Conservation (phyloP, 2,797 vertebrate genomes). For the Morelia viridis region DNA sequence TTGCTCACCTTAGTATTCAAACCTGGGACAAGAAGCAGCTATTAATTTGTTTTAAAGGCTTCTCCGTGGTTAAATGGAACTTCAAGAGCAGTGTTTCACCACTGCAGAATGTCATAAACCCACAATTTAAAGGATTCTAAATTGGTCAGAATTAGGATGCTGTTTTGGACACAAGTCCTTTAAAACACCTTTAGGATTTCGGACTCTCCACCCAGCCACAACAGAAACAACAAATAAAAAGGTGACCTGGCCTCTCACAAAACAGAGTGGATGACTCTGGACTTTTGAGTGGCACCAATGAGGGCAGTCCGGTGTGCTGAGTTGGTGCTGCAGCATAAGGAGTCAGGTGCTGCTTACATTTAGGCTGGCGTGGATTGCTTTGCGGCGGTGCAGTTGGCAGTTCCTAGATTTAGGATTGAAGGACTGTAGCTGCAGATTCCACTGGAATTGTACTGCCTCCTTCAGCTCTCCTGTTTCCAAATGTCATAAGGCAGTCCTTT, state of each 20-base stretch:
- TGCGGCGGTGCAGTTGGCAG: not conserved
- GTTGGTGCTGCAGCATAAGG: not conserved
- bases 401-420: not conserved
- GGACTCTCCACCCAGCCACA: not conserved
- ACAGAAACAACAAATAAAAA: not conserved
- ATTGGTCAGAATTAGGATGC: constrained; percentile 48
- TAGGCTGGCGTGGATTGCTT: not conserved
- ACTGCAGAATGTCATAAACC: constrained; percentile 64
- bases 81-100: constrained; percentile 63
- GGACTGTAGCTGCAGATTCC: not conserved
- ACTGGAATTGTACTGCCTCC: not conserved
- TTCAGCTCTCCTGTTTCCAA: not conserved
- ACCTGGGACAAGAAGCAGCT: not conserved
- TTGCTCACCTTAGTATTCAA: not conserved
- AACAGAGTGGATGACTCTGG: too few relatives aligned
- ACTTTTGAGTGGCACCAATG: not conserved
- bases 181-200: not conserved
- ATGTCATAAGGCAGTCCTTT: not conserved
- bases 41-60: constrained; percentile 23
- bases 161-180: constrained; percentile 29
- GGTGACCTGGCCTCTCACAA: not conserved
- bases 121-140: constrained; percentile 49
- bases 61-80: constrained; percentile 59
- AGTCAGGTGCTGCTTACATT: not conserved
- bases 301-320: not conserved